Conservation (phyloP, 2,888 invertebrate genomes). For the Melitaea athalia region DNA sequence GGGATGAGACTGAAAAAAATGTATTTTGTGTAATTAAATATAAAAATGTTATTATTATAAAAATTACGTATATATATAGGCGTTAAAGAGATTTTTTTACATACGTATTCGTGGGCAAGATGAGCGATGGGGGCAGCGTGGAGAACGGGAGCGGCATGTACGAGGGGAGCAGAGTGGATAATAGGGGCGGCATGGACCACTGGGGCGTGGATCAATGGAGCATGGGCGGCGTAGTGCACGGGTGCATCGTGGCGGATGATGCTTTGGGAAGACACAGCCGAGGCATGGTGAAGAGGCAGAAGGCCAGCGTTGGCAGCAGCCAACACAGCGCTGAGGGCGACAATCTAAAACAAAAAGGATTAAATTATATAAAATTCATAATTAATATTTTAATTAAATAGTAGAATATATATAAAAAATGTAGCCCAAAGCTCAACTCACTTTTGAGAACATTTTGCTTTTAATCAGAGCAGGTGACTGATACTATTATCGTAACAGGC, state of each 20-base stretch:
- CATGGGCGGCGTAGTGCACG: conserved; percentile 61
- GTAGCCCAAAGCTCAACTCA: conserved; percentile 53
- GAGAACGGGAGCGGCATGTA: conserved; percentile 58
- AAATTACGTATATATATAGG: background rate
- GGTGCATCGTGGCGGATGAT: conserved; percentile 75
- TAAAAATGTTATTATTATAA: background rate
- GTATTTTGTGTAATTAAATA: background rate
- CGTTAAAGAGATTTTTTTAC: conserved; percentile 41
- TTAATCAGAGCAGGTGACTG: conserved; percentile 79
- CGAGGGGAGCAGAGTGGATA: conserved; percentile 62
- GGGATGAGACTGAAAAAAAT: conserved; percentile 75
- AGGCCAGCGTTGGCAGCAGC: conserved; percentile 81
- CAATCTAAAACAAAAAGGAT: conserved; percentile 53
- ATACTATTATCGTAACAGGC: conserved; percentile 73
- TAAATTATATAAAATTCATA: conserved; percentile 22
- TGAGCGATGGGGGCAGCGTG: conserved; percentile 50
- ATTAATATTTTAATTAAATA: conserved; percentile 8
- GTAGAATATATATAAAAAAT: conserved; percentile 3
- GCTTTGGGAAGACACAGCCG: conserved; percentile 78
- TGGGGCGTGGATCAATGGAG: conserved; percentile 55
- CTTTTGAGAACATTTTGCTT: conserved; percentile 81
- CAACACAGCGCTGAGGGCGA: conserved; percentile 75
- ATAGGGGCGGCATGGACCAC: conserved; percentile 60
- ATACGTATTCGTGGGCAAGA: conserved; percentile 66
- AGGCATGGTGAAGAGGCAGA: conserved; percentile 67